Base-by-base conservation (phyloP, 2,113 vertebrate species). In the Tyrannus savana region DNA sequence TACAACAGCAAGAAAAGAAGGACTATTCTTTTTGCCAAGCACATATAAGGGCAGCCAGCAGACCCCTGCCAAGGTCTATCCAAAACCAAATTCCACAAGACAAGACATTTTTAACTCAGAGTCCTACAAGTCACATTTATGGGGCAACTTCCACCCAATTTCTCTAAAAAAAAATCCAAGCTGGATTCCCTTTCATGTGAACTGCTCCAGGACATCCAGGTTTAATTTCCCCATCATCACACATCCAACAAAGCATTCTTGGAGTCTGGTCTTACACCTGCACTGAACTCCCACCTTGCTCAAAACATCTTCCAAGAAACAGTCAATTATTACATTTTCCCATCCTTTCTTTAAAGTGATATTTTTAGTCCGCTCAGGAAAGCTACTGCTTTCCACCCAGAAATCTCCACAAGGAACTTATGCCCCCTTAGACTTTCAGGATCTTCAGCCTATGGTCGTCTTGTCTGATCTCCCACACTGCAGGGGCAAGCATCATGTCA, bases 211-310 rank as follows among this genome's bases (percentile, higher is more conserved):
- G 25, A 52, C 73, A 78, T 4, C 25, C 47, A 59, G 5, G 18
- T 56, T 56, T 63, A 23, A 81, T 12, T 12, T 31, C 3, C 13
- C 7, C 60, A 67, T 22, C 55, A 59, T 4, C 59, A 52, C 18
- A 27, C 39, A 52, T 1, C 27, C 35, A 52, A n/a, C 1, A 1
- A 18, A n/a, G 55, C 11, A 47, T 14, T 14, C 3, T 0, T 15
- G 17, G 35, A 68, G 13, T 5, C 44, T 59, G 17, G 17, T 42
- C 41, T 56, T 4, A 14, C 23, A 84, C 9, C 17, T 44, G 23
- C 24, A 42, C 79, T 19, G 30, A 67, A 35, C 21, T 77, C 31
- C 50, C 44, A 69, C 3, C 21, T 80, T 52, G 4, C 16, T 12
- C 50, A 55, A 56, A 89, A 77, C 4, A 52, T 10, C 31, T 58